Percentiles rank a stretch among this genome's conserved stretches.
phyloP scores from a whole-genome alignment of 1,140 invertebrate genomes.

The Cardiocondyla obscurior region DNA sequence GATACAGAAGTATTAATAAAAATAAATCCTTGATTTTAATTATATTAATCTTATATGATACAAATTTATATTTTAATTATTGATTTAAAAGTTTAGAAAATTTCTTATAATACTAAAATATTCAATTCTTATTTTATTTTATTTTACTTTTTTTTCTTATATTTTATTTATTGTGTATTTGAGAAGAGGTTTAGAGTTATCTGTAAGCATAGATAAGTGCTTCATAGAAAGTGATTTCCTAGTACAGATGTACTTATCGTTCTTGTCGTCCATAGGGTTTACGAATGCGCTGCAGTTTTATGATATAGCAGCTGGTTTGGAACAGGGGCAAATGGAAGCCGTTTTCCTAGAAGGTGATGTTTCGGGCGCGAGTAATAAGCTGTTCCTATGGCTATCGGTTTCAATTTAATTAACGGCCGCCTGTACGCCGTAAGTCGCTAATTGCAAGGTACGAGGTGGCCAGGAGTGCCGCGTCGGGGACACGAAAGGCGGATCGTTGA shows the following conservation, averaged over 20 bases:
- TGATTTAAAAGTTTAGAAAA: too few species aligned
- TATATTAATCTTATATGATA: too few species aligned
- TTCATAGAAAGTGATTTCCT: neutral
- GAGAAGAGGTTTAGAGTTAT: neutral
- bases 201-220: neutral
- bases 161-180: neutral
- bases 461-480: slow-evolving; percentile 53
- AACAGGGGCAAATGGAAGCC: neutral
- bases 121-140: neutral
- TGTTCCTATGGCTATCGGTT: slow-evolving; percentile 72
- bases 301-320: neutral
- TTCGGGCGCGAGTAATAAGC: slow-evolving; percentile 75
- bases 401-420: slow-evolving; percentile 80
- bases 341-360: slow-evolving; percentile 44
- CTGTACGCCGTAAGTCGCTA: slow-evolving; percentile 78
- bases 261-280: neutral
- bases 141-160: neutral
- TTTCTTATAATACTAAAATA: too few species aligned
- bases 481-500: slow-evolving; percentile 64
- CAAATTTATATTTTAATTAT: neutral
- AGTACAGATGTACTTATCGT: neutral
- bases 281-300: neutral
- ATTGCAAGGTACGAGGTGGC: slow-evolving; percentile 76
- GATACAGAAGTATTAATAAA: too few species aligned
- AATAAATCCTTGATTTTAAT: too few species aligned